Percentiles rank a stretch among this genome's conserved stretches.
Evolutionary conservation across 2,113 vertebrate genomes (phyloP).

Genomic region (Myocastor coypus): DNA sequence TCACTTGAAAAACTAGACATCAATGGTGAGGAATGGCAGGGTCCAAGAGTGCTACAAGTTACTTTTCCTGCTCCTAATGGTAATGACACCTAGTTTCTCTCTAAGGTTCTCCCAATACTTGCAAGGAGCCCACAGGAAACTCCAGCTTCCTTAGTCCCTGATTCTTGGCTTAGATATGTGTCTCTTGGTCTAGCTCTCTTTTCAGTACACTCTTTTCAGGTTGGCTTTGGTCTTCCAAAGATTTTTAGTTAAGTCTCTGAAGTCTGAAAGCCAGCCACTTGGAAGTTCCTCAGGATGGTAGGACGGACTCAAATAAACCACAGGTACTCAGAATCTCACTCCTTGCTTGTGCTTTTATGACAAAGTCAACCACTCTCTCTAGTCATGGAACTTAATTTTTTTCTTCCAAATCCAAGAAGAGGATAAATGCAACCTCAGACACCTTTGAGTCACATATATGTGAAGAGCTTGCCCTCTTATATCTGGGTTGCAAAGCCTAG

Average conservation of each 20-base stretch:
- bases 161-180: not conserved
- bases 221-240: not conserved
- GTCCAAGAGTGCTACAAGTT: not conserved
- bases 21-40: not conserved
- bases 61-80: not conserved
- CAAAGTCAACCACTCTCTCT: not conserved
- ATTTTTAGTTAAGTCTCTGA: slow-evolving; percentile 18
- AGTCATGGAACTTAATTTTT: slow-evolving; percentile 2
- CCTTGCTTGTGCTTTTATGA: not conserved
- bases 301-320: not conserved
- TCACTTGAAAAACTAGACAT: not conserved
- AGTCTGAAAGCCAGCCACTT: not conserved
- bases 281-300: slow-evolving; percentile 17
- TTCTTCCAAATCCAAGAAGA: not conserved
- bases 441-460: not conserved
- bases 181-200: not conserved
- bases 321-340: not conserved
- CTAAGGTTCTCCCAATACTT: not conserved
- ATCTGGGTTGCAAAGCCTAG: not conserved
- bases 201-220: not conserved
- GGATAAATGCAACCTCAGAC: not conserved
- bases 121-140: not conserved
- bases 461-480: not conserved
- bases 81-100: not conserved
- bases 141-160: slow-evolving; percentile 11